phyloP scores from a whole-genome alignment of 1,140 invertebrate genomes.

The Leptinotarsa texana region DNA sequence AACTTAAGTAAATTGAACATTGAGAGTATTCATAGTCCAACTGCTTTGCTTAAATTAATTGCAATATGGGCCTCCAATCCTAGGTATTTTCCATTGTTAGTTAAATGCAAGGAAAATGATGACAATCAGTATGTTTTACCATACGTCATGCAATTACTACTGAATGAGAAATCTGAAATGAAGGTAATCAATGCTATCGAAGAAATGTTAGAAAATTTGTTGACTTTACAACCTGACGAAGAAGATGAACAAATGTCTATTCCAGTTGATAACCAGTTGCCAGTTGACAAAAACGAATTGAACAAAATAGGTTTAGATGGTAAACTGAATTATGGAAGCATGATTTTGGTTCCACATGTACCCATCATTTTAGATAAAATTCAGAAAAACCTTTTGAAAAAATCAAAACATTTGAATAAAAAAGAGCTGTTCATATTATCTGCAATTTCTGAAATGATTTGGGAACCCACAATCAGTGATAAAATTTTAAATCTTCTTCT shows the following conservation, averaged over 20 bases:
- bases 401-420: conserved; percentile 64
- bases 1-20: conserved; percentile 73
- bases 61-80: conserved; percentile 76
- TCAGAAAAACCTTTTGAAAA: conserved; percentile 64
- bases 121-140: conserved; percentile 62
- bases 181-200: conserved; percentile 73
- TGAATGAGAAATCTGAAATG: conserved; percentile 66
- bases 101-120: conserved; percentile 61
- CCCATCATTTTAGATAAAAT: conserved; percentile 72
- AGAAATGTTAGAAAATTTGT: conserved; percentile 77
- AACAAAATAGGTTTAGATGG: conserved; percentile 49
- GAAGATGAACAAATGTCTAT: conserved; percentile 56
- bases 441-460: conserved; percentile 73
- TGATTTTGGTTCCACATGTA: conserved; percentile 74
- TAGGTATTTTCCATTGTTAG: conserved; percentile 73
- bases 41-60: conserved; percentile 79
- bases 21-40: conserved; percentile 84
- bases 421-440: conserved; percentile 80
- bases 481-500: conserved; percentile 71
- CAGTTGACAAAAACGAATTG: conserved; percentile 43
- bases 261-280: conserved; percentile 51
- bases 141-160: conserved; percentile 71
- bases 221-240: conserved; percentile 67
- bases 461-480: conserved; percentile 67
- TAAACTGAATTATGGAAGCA: conserved; percentile 72